phyloP scores from a whole-genome alignment of 2,797 vertebrate genomes.

The Ispidina picta region DNA sequence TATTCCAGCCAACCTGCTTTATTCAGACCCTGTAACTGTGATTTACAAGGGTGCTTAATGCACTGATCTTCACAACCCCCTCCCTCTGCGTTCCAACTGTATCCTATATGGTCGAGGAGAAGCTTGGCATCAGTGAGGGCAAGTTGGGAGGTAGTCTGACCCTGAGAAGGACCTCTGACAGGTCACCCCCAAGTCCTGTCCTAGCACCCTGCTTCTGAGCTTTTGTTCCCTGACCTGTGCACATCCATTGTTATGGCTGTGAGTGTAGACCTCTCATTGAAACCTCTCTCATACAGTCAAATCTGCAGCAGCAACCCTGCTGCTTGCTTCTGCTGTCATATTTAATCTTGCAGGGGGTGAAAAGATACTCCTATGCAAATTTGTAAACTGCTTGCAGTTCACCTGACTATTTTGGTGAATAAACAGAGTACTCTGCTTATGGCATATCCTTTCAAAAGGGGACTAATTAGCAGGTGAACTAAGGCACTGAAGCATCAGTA shows the following conservation, averaged over 20 bases:
- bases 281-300: background rate
- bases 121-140: background rate
- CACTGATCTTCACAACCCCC: background rate
- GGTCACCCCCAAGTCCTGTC: background rate
- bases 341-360: background rate
- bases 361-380: background rate
- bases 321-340: background rate
- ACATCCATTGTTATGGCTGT: accelerated
- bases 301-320: background rate
- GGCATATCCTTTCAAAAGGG: background rate
- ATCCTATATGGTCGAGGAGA: accelerated
- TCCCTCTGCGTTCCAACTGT: background rate
- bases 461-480: background rate
- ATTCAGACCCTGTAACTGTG: background rate
- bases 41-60: background rate
- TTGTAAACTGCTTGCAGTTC: background rate
- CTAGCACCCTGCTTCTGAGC: background rate
- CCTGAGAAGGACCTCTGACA: background rate
- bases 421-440: background rate
- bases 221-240: background rate
- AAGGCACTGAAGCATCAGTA: background rate
- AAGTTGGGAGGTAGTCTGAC: background rate
- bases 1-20: background rate
- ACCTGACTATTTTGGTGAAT: background rate
- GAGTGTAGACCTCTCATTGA: background rate